Conservation (phyloP, 2,888 invertebrate genomes). For the Tanytarsus gracilentus region DNA sequence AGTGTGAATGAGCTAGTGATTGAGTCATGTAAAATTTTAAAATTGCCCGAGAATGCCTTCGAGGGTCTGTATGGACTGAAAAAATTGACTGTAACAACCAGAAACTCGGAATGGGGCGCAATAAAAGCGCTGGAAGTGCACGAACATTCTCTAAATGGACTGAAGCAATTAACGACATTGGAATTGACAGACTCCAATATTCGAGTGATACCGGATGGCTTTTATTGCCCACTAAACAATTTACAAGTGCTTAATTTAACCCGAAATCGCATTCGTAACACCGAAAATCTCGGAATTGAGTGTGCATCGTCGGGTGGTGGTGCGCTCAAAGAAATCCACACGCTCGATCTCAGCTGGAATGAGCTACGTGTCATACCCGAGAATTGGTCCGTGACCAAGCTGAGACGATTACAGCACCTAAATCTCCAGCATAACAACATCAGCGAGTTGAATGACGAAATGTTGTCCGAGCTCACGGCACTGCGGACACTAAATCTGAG, state of each 20-base stretch:
- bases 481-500: constrained; percentile 78
- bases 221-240: constrained; percentile 70
- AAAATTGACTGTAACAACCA: constrained; percentile 61
- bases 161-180: constrained; percentile 70
- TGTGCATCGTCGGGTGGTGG: neutral
- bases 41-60: constrained; percentile 67
- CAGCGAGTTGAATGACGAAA: constrained; percentile 68
- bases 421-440: constrained; percentile 77
- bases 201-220: constrained; percentile 64
- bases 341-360: constrained; percentile 73
- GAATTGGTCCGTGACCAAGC: constrained; percentile 62
- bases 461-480: constrained; percentile 67
- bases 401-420: constrained; percentile 69
- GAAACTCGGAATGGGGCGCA: constrained; percentile 71
- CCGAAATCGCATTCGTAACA: constrained; percentile 68
- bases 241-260: constrained; percentile 77
- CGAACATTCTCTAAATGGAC: constrained; percentile 61
- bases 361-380: constrained; percentile 63
- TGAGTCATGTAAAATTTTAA: constrained; percentile 69
- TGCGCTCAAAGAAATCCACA: constrained; percentile 54
- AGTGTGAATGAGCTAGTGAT: constrained; percentile 65
- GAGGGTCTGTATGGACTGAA: constrained; percentile 65
- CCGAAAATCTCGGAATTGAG: constrained; percentile 70
- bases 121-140: constrained; percentile 66
- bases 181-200: constrained; percentile 80